Base-by-base conservation (phyloP, 2,888 invertebrate species). In the Scaptodrosophila latifasciaeformis region DNA sequence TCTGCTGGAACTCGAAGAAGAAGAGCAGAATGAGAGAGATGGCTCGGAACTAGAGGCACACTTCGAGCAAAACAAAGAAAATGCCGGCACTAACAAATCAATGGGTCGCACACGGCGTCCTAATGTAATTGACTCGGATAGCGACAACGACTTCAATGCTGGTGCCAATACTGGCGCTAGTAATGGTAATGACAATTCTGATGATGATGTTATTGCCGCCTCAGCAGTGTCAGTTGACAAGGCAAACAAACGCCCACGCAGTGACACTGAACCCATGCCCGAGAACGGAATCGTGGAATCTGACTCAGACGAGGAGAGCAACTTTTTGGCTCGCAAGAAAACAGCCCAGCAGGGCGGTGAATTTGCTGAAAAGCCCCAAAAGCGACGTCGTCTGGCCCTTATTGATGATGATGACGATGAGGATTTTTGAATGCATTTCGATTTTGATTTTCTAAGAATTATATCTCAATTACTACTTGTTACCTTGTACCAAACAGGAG, bases 101-200 rank as follows among this genome's bases (percentile, higher is more conserved):
- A 35, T 50, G 29, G 15, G 35, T 56, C 82, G 80, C 64, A 71
- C 74, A 72, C 84, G 83, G 69, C 84, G 84, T 63, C 69, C 67
- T 68, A 84, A 83, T 78, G 70, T 86, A 81, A 85, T 86, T 77
- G 85, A 86, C 70, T 85, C 85, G 49, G 84, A 86, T 71, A 83
- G 82, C 60, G 84, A 84, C 62, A 78, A 67, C 59, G 62, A n/a
- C n/a, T n/a, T n/a, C n/a, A n/a, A n/a, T n/a, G n/a, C n/a, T n/a
- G n/a, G n/a, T n/a, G n/a, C n/a, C n/a, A n/a, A n/a, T n/a, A n/a
- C n/a, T n/a, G n/a, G n/a, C n/a, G n/a, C n/a, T n/a, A n/a, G n/a
- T n/a, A n/a, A n/a, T n/a, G n/a, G n/a, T n/a, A n/a, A n/a, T n/a
- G n/a, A n/a, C n/a, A n/a, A n/a, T n/a, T n/a, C 68, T 53, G 62